Conservation (phyloP, 2,113 vertebrate species). For the Platanista minor region DNA sequence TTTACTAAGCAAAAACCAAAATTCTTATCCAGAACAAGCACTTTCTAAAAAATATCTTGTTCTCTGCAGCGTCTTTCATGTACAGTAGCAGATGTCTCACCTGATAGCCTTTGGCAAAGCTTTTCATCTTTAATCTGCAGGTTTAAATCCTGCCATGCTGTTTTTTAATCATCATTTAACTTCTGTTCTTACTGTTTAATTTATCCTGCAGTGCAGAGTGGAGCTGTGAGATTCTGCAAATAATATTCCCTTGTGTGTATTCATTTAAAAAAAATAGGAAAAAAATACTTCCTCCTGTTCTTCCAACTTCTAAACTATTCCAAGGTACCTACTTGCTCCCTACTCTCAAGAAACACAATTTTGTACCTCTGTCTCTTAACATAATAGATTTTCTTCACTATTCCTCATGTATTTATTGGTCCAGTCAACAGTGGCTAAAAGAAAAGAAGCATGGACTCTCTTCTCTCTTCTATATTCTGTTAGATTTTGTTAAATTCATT, state of each 20-base stretch:
- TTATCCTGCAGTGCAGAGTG: slow-evolving; percentile 14
- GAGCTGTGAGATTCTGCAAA: neutral
- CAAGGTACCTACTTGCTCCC: neutral
- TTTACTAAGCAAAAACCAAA: slow-evolving; percentile 22
- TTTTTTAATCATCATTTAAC: slow-evolving; percentile 54
- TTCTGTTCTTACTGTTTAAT: slow-evolving; percentile 50
- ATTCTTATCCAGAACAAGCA: neutral
- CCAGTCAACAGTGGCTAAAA: neutral
- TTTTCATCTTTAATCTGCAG: slow-evolving; percentile 47
- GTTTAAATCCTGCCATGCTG: slow-evolving; percentile 15
- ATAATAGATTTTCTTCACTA: neutral
- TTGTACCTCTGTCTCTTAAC: neutral
- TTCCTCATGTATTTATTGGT: neutral
- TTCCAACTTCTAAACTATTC: neutral
- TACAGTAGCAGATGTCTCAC: neutral
- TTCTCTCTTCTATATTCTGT: neutral
- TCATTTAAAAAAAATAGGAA: neutral
- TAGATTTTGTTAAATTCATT: neutral
- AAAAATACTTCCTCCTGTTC: neutral
- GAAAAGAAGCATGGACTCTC: neutral
- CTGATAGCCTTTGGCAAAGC: neutral
- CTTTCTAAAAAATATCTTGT: neutral
- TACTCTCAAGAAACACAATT: neutral
- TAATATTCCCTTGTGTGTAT: neutral
- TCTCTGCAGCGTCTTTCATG: neutral